A percentile compares a stretch with the other conserved stretches of the same genome.
Evolutionary conservation across 2,888 invertebrate species (phyloP).

Genomic region (Anoncus sp.): DNA sequence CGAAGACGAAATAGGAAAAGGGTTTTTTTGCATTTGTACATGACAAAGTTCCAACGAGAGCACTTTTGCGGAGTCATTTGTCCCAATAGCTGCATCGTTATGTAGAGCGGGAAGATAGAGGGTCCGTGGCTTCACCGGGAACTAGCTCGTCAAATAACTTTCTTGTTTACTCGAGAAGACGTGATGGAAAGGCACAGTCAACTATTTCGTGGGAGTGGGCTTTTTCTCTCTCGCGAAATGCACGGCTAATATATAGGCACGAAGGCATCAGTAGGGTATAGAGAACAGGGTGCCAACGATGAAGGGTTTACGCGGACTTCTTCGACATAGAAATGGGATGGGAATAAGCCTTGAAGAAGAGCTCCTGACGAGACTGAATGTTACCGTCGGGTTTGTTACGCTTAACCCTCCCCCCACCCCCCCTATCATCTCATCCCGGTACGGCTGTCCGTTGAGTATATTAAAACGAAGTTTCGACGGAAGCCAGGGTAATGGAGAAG

Average conservation of each 20-base stretch:
- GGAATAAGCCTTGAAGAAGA: constrained; percentile 51
- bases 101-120: not conserved
- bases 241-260: constrained; percentile 27
- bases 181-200: constrained; percentile 31
- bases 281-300: constrained; percentile 55
- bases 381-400: constrained; percentile 56
- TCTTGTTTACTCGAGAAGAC: constrained; percentile 55
- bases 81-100: constrained; percentile 13
- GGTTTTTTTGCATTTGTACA: not conserved
- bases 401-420: constrained; percentile 22
- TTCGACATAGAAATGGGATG: constrained; percentile 15
- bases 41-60: constrained; percentile 30
- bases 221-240: constrained; percentile 8
- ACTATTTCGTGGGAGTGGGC: constrained; percentile 13
- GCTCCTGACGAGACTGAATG: constrained; percentile 56
- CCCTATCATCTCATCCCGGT: constrained; percentile 46
- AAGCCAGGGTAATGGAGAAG: constrained; percentile 76
- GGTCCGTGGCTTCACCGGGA: constrained; percentile 23
- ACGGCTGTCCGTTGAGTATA: constrained; percentile 67
- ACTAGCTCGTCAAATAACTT: constrained; percentile 58
- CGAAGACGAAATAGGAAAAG: not conserved
- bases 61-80: constrained; percentile 32
- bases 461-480: constrained; percentile 76
- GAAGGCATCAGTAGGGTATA: constrained; percentile 24
- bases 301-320: constrained; percentile 48